Conservation (phyloP, 2,113 vertebrate genomes). For the Epinephelus fuscoguttatus region DNA sequence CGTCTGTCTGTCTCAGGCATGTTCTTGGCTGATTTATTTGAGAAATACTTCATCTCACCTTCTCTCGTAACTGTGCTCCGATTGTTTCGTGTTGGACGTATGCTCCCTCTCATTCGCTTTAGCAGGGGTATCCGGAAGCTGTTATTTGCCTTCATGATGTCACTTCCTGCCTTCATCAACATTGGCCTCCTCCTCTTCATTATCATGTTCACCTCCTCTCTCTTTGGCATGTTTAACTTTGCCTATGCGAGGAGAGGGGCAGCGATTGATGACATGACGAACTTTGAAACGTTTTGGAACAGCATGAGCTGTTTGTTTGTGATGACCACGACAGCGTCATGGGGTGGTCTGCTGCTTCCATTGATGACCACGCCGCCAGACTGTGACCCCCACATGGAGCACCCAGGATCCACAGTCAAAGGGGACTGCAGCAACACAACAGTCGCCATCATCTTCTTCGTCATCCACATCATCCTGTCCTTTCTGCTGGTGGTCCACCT, state of each 20-base stretch:
- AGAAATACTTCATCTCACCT: slow-evolving; percentile 88
- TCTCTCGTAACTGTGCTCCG: slow-evolving; percentile 88
- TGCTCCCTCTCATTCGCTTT: slow-evolving; percentile 88
- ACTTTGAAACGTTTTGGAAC: slow-evolving; percentile 94
- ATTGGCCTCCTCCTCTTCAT: slow-evolving; percentile 92
- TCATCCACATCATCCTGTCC: slow-evolving; percentile 90
- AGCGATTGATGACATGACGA: slow-evolving; percentile 89
- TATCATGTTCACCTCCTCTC: slow-evolving; percentile 93
- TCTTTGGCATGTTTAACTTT: slow-evolving; percentile 94
- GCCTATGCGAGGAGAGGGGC: slow-evolving; percentile 87
- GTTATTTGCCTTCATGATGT: slow-evolving; percentile 93
- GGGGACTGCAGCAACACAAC: slow-evolving; percentile 88
- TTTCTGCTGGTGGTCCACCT: slow-evolving; percentile 93
- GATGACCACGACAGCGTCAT: slow-evolving; percentile 88
- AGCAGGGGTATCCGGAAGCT: slow-evolving; percentile 90
- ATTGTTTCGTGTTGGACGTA: slow-evolving; percentile 86
- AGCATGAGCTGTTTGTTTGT: slow-evolving; percentile 92
- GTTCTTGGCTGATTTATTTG: slow-evolving; percentile 86
- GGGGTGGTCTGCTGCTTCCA: slow-evolving; percentile 88
- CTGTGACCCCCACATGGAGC: slow-evolving; percentile 86
- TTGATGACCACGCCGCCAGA: slow-evolving; percentile 87
- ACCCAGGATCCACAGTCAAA: slow-evolving; percentile 80
- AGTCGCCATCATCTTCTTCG: slow-evolving; percentile 90
- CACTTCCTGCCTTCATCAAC: slow-evolving; percentile 95
- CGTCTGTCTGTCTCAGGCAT: slow-evolving; percentile 84